phyloP scores from a whole-genome alignment of 2,113 vertebrate genomes.

The Rafetus swinhoei region DNA sequence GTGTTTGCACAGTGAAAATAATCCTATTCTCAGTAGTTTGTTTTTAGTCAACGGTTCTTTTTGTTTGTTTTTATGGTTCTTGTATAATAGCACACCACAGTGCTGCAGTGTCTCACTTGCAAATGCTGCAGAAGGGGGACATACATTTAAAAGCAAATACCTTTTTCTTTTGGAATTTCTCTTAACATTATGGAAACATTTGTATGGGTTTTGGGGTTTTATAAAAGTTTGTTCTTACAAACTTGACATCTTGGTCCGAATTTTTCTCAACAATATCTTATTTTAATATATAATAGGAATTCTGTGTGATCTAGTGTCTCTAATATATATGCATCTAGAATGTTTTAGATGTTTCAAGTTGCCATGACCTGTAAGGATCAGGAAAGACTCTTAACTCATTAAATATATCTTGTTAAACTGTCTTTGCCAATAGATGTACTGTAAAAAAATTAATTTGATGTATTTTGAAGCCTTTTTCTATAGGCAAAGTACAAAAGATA shows the following conservation, averaged over 20 bases:
- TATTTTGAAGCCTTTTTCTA: not conserved
- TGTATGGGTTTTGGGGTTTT: conserved; percentile 20
- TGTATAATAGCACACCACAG: conserved; percentile 7
- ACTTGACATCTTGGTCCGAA: not conserved
- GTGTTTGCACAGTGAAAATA: conserved; percentile 32
- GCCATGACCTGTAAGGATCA: not conserved
- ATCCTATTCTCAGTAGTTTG: conserved; percentile 29
- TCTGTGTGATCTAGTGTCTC: not conserved
- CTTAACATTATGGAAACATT: conserved; percentile 11
- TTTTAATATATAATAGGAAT: fast-evolving
- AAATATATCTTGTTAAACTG: not conserved
- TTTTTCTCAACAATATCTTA: not conserved
- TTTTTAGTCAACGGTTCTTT: not conserved
- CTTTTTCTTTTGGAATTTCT: not conserved
- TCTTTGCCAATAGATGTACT: not conserved
- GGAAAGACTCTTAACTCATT: not conserved
- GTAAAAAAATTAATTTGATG: not conserved
- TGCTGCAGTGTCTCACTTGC: not conserved
- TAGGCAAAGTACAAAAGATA: not conserved
- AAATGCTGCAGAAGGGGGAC: conserved; percentile 36
- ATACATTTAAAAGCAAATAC: not conserved
- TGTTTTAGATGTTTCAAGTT: not conserved
- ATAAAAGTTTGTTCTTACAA: not conserved
- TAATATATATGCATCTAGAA: not conserved
- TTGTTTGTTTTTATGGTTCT: not conserved